Evolutionary conservation across 2,888 invertebrate species (phyloP).

Genomic region (Autographa gamma): DNA sequence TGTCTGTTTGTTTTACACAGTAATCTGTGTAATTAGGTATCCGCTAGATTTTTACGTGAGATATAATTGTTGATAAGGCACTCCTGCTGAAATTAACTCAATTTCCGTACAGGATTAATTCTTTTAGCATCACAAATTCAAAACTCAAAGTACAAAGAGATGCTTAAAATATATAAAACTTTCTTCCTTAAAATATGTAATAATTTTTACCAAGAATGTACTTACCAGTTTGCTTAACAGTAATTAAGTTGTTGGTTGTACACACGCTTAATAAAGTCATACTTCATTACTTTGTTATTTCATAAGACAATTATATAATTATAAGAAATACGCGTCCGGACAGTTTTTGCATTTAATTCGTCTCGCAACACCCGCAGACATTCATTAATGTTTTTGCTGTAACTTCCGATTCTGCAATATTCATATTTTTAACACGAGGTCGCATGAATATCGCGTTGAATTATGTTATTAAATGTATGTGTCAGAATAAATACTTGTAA

Average conservation of each 20-base stretch:
- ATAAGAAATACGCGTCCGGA: background rate
- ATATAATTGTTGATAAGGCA: background rate
- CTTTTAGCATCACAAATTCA: background rate
- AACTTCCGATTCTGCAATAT: constrained; percentile 3
- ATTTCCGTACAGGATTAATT: background rate
- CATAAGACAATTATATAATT: constrained; percentile 3
- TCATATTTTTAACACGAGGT: background rate
- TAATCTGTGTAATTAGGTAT: background rate
- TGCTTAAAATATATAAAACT: too few species aligned
- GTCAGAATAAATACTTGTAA: background rate
- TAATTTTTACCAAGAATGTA: background rate
- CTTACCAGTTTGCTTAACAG: background rate
- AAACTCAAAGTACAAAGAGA: too few species aligned
- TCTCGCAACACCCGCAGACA: background rate
- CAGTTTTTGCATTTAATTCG: constrained; percentile 5
- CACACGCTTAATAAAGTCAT: background rate
- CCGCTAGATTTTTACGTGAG: background rate
- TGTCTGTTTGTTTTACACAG: background rate
- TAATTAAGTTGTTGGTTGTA: background rate
- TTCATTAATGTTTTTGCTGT: constrained; percentile 8
- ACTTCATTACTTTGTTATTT: background rate
- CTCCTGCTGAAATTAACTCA: background rate
- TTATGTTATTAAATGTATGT: background rate
- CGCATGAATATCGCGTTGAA: background rate
- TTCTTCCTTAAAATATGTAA: too few species aligned